Conservation (phyloP, 2,113 vertebrate genomes). For the Megalops atlanticus region DNA sequence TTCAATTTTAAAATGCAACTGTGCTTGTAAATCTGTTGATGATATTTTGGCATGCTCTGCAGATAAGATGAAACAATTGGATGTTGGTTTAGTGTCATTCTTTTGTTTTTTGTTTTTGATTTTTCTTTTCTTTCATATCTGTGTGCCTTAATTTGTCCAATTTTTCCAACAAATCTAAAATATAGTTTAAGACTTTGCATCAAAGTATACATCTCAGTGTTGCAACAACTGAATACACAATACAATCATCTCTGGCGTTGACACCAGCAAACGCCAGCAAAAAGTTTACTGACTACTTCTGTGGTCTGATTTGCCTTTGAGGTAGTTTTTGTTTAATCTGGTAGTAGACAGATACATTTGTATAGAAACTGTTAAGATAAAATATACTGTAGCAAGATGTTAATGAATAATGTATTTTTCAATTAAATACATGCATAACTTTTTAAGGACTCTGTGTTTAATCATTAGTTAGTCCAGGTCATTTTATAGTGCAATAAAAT, state of each 20-base stretch:
- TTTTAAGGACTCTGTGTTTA: too few species aligned
- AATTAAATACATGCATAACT: too few species aligned
- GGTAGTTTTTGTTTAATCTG: too few species aligned
- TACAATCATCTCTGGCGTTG: neutral
- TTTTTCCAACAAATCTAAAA: slow-evolving; percentile 28
- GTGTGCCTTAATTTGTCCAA: slow-evolving; percentile 36
- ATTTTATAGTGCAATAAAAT: too few species aligned
- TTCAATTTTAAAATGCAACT: slow-evolving; percentile 56
- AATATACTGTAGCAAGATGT: too few species aligned
- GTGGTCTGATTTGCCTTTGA: too few species aligned
- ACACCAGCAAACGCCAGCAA: neutral
- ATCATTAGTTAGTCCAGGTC: too few species aligned
- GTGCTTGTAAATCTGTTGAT: slow-evolving; percentile 55
- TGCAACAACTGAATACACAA: slow-evolving; percentile 9
- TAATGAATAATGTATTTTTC: too few species aligned
- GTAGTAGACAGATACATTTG: too few species aligned
- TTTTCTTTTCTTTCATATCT: slow-evolving; percentile 14
- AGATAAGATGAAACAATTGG: slow-evolving; percentile 49
- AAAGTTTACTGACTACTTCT: neutral
- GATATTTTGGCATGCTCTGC: slow-evolving; percentile 45
- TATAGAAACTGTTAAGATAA: too few species aligned
- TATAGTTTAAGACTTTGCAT: slow-evolving; percentile 39
- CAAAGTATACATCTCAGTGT: slow-evolving; percentile 25
- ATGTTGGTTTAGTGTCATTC: slow-evolving; percentile 45
- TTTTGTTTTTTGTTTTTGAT: slow-evolving; percentile 39